phyloP scores from a whole-genome alignment of 2,797 vertebrate species.

The Botia kubotai region DNA sequence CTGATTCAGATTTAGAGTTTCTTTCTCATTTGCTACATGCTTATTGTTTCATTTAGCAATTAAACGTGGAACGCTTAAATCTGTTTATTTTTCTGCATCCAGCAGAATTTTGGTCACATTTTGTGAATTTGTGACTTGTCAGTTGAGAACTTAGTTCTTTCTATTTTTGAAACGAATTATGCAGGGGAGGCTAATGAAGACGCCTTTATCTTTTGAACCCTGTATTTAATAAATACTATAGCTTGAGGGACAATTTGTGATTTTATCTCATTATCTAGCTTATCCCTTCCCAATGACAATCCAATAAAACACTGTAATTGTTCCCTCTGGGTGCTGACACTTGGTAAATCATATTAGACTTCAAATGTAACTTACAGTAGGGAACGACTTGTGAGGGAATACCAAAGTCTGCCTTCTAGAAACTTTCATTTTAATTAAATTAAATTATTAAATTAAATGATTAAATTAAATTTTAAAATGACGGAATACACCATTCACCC shows the following conservation, averaged over 20 bases:
- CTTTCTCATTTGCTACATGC: constrained; percentile 34
- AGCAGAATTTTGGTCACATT: not conserved
- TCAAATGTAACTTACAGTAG: constrained; percentile 1
- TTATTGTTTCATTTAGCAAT: constrained; percentile 15
- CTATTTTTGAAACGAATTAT: constrained; percentile 4
- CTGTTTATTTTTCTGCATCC: not conserved
- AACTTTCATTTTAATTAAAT: not conserved
- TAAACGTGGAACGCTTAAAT: constrained; percentile 17
- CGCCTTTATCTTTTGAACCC: not conserved
- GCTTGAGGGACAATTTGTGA: constrained; percentile 31
- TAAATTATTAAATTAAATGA: not conserved
- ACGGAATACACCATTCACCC: not conserved
- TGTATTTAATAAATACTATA: constrained; percentile 22
- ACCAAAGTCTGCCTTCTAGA: too few species aligned
- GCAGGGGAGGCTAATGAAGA: constrained; percentile 12
- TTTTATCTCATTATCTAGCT: constrained; percentile 29
- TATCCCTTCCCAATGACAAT: constrained; percentile 29
- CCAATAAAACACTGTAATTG: constrained; percentile 39
- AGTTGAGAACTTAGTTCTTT: too few species aligned
- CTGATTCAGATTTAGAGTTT: constrained; percentile 27
- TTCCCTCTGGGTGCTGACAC: constrained; percentile 26
- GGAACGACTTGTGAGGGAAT: constrained; percentile 7
- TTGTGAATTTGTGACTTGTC: not conserved
- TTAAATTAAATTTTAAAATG: not conserved
- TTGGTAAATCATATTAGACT: constrained; percentile 22